Evolutionary conservation across 2,113 vertebrate genomes (phyloP).

Genomic region (Elanoides forficatus): DNA sequence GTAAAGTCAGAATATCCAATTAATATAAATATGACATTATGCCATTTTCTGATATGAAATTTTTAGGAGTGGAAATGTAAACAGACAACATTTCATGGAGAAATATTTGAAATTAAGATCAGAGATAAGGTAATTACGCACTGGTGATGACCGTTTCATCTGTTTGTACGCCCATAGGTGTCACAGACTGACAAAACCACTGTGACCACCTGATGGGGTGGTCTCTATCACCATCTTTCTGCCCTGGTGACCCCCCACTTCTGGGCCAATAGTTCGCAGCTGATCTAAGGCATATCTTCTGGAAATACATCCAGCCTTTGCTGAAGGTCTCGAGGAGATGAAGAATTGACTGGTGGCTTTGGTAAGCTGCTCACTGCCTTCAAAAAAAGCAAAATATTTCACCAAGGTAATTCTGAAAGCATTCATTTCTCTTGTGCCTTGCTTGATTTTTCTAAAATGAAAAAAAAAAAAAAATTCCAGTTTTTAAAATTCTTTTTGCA

Average conservation of each 20-base stretch:
- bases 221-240: not conserved
- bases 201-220: not conserved
- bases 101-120: slow-evolving; percentile 11
- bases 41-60: not conserved
- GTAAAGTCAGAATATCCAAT: slow-evolving; percentile 49
- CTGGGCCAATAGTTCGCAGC: not conserved
- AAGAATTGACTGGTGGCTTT: not conserved
- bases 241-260: not conserved
- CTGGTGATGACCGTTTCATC: not conserved
- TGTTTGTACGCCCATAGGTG: not conserved
- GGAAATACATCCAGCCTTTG: not conserved
- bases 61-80: not conserved
- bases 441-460: not conserved
- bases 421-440: not conserved
- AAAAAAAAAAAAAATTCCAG: not conserved
- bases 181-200: not conserved
- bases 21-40: slow-evolving; percentile 22
- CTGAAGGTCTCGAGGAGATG: not conserved
- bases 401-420: not conserved
- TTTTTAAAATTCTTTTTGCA: not conserved
- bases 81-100: not conserved
- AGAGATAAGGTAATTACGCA: not conserved
- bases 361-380: not conserved
- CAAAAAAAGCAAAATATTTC: not conserved
- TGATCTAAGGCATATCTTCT: not conserved